Evolutionary conservation across 2,888 invertebrate genomes (phyloP).

Genomic region (Athalia circularis): DNA sequence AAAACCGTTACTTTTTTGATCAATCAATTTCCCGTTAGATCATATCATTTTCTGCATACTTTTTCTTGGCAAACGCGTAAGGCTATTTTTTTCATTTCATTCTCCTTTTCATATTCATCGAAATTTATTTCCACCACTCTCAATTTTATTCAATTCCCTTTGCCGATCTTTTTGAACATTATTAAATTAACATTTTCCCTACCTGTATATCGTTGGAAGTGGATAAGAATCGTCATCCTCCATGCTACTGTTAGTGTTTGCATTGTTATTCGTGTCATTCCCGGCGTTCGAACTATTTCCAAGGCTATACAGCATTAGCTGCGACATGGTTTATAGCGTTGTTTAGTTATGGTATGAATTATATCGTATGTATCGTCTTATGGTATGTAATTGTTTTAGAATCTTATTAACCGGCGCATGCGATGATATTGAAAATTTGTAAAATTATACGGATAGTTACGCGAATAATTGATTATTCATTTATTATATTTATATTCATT

Average conservation of each 20-base stretch:
- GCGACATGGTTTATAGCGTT: constrained; percentile 77
- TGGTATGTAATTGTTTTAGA: constrained; percentile 6
- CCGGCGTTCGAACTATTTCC: constrained; percentile 72
- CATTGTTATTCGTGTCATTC: constrained; percentile 78
- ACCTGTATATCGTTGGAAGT: constrained; percentile 93
- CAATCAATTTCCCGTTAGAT: not conserved
- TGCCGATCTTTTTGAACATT: too few species aligned
- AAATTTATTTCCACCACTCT: not conserved
- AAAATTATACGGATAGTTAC: not conserved
- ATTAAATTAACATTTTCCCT: constrained; percentile 60
- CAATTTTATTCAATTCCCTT: not conserved
- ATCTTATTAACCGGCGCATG: too few species aligned
- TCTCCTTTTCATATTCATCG: not conserved
- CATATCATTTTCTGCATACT: not conserved
- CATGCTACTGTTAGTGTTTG: constrained; percentile 87
- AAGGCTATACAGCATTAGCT: constrained; percentile 84
- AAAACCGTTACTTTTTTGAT: not conserved
- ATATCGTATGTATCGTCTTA: not conserved
- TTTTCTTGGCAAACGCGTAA: not conserved
- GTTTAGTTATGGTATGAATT: not conserved
- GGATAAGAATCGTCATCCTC: constrained; percentile 86
- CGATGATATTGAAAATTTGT: constrained; percentile 9
- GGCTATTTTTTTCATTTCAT: not conserved
- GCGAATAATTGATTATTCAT: not conserved
- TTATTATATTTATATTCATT: not conserved